Conservation (phyloP, 2,113 vertebrate genomes). For the Hydrochoerus hydrochaeris region DNA sequence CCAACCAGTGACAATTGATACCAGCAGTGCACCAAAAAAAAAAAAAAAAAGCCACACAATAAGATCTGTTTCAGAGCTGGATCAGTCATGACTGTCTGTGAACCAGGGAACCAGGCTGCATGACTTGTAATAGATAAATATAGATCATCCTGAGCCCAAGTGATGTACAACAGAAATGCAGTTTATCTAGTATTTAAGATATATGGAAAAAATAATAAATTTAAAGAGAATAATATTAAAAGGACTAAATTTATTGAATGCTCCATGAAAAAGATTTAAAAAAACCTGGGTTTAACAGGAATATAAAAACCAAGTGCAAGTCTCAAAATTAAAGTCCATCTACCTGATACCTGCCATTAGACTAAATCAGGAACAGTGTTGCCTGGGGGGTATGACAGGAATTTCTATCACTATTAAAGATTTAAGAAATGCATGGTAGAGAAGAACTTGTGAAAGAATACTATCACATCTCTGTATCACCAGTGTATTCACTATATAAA, state of each 20-base stretch:
- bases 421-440: background rate
- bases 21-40: background rate
- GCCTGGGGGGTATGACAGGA: too few relatives aligned
- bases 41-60: background rate
- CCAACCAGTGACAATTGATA: too few relatives aligned
- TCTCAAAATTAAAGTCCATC: background rate
- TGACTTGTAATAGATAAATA: background rate
- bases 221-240: background rate
- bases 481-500: background rate
- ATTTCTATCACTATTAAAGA: background rate
- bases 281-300: background rate
- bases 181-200: background rate
- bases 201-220: background rate
- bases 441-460: background rate
- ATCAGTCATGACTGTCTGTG: background rate
- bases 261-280: background rate
- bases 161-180: background rate
- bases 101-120: too few relatives aligned
- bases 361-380: background rate
- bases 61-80: background rate
- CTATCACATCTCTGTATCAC: background rate
- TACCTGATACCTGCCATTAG: too few relatives aligned
- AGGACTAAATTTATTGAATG: background rate
- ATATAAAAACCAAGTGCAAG: background rate
- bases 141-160: background rate